Conservation (phyloP, 2,797 vertebrate species). For the Manis pentadactyla region DNA sequence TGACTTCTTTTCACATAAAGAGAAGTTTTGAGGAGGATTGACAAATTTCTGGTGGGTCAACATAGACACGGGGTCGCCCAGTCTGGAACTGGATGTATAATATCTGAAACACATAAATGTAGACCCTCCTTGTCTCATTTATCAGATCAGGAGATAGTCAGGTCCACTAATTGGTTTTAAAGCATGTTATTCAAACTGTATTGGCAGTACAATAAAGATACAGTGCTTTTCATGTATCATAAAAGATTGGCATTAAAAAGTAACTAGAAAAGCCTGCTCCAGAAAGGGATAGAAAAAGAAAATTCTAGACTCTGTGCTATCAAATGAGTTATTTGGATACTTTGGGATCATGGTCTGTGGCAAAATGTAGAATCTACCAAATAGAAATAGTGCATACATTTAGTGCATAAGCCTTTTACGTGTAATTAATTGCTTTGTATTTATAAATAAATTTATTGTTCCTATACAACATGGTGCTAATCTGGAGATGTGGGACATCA, state of each 20-base stretch:
- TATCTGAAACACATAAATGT: constrained; percentile 66
- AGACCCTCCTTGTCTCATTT: constrained; percentile 59
- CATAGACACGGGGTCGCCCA: constrained; percentile 39
- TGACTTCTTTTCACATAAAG: constrained; percentile 69
- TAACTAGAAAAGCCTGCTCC: constrained; percentile 10
- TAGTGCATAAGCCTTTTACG: not conserved
- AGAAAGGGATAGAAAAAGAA: not conserved
- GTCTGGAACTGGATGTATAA: constrained; percentile 67
- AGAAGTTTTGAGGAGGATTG: constrained; percentile 34
- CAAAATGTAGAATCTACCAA: not conserved
- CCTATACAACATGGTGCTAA: not conserved
- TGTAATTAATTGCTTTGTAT: not conserved
- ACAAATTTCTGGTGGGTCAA: constrained; percentile 76
- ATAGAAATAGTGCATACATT: constrained; percentile 31
- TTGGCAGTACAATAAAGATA: constrained; percentile 51
- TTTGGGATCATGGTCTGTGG: not conserved
- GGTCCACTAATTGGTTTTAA: constrained; percentile 73
- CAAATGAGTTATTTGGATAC: not conserved
- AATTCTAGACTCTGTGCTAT: not conserved
- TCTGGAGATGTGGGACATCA: not conserved
- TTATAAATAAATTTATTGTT: not conserved
- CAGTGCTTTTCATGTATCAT: constrained; percentile 46
- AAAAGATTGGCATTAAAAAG: constrained; percentile 39
- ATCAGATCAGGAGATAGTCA: constrained; percentile 69
- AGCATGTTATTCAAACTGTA: constrained; percentile 72